These are phyloP conservation scores for Gallinago paraguaiae DNA, from an alignment of 2,113 vertebrate species.

Conservation along the genomic window DNA sequence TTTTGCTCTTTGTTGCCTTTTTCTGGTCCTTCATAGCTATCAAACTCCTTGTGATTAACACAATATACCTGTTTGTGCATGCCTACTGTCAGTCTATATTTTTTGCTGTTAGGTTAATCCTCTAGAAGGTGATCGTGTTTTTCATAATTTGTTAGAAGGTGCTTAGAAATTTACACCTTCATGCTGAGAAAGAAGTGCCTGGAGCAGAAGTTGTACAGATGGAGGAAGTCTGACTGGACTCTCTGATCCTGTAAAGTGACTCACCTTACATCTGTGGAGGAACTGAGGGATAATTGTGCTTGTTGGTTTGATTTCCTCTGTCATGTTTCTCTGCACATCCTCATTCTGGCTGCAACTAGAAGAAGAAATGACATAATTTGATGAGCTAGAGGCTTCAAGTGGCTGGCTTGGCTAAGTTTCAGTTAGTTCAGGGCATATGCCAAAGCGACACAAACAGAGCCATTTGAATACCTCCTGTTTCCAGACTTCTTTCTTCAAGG, in stretches of 20 bases:
- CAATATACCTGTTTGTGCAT: not conserved
- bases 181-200: not conserved
- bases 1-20: not conserved
- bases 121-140: not conserved
- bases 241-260: not conserved
- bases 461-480: not conserved
- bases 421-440: not conserved
- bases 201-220: not conserved
- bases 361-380: not conserved
- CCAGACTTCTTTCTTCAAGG: not conserved
- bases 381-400: not conserved
- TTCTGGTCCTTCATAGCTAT: not conserved
- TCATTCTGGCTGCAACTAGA: not conserved
- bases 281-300: not conserved
- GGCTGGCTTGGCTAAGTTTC: not conserved
- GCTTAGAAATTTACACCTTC: not conserved
- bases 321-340: not conserved
- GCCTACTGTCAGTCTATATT: not conserved
- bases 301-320: not conserved
- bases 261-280: not conserved
- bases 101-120: not conserved
- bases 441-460: accelerated
- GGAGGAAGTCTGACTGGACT: not conserved
- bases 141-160: not conserved
- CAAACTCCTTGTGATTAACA: not conserved